Evolutionary conservation across 2,888 invertebrate species (phyloP).

Genomic region (Latheticus oryzae): DNA sequence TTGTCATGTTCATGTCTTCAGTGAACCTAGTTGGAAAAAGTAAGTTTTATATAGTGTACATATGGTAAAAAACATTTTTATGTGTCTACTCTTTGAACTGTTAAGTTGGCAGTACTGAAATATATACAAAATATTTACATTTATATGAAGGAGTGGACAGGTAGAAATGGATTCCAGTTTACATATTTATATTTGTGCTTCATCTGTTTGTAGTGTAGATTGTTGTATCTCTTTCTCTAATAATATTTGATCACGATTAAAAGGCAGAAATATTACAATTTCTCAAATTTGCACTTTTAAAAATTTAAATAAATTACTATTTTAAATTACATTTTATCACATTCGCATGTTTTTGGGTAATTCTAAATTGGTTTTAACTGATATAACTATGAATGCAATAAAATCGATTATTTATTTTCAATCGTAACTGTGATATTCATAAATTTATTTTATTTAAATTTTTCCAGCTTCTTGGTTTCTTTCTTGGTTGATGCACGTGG

Average conservation of each 20-base stretch:
- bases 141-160: no score
- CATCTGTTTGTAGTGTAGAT: conserved; percentile 28
- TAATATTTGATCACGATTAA: conserved; percentile 1
- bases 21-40: conserved; percentile 64
- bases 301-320: conserved; percentile 1
- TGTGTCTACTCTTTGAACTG: no score
- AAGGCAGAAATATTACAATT: conserved; percentile 7
- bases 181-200: conserved; percentile 26
- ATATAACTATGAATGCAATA: conserved; percentile 25
- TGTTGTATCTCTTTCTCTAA: conserved; percentile 14
- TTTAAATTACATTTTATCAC: conserved; percentile 16
- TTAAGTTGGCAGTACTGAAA: no score
- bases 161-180: no score
- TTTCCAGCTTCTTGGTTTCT: conserved; percentile 91
- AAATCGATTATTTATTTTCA: neutral
- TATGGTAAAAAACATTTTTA: no score
- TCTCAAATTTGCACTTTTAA: conserved; percentile 24
- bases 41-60: conserved; percentile 59
- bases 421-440: no score
- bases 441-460: no score
- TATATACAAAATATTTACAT: no score
- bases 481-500: conserved; percentile 99
- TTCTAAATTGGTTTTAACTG: conserved; percentile 24
- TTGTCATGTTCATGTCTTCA: conserved; percentile 58
- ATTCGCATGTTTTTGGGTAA: conserved; percentile 32